These are phyloP conservation scores for Scaptomyza caliginosa DNA, from an alignment of 2,888 invertebrate genomes.

Conservation along the genomic window DNA sequence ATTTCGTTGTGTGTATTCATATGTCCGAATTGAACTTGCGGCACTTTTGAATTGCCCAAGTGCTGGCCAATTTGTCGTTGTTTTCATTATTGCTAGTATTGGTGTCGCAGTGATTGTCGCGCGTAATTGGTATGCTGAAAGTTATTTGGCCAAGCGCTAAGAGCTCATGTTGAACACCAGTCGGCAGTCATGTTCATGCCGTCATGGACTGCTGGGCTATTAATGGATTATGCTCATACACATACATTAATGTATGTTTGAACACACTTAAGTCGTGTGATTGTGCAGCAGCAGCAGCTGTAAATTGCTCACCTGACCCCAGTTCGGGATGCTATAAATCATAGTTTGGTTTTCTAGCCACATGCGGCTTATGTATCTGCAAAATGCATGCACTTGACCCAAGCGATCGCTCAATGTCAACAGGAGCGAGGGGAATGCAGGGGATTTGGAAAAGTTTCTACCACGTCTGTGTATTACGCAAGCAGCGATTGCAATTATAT, in stretches of 20 bases:
- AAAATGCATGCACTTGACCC: slow-evolving; percentile 33
- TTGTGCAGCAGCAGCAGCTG: slow-evolving; percentile 10
- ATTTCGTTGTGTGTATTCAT: slow-evolving; percentile 5
- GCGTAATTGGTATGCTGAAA: slow-evolving; percentile 63
- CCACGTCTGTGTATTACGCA: background rate
- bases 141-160: slow-evolving; percentile 50
- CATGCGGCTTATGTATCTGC: background rate
- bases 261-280: slow-evolving; percentile 15
- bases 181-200: slow-evolving; percentile 32
- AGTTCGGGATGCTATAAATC: slow-evolving; percentile 48
- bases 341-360: slow-evolving; percentile 35
- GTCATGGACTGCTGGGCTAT: slow-evolving; percentile 34
- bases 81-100: slow-evolving; percentile 20
- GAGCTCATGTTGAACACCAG: slow-evolving; percentile 42
- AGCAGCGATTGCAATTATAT: background rate
- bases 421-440: background rate
- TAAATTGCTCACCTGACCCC: slow-evolving; percentile 52
- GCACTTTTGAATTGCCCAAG: slow-evolving; percentile 28
- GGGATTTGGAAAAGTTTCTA: background rate
- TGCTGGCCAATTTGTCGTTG: slow-evolving; percentile 44
- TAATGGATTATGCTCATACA: slow-evolving; percentile 57
- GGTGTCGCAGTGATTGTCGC: slow-evolving; percentile 28
- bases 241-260: slow-evolving; percentile 1
- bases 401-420: slow-evolving; percentile 39
- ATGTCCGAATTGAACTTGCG: slow-evolving; percentile 49